A percentile compares a stretch with the other conserved stretches of the same genome.
Evolutionary conservation across 2,797 vertebrate species (phyloP).

Genomic region (Dicrostonyx torquatus): DNA sequence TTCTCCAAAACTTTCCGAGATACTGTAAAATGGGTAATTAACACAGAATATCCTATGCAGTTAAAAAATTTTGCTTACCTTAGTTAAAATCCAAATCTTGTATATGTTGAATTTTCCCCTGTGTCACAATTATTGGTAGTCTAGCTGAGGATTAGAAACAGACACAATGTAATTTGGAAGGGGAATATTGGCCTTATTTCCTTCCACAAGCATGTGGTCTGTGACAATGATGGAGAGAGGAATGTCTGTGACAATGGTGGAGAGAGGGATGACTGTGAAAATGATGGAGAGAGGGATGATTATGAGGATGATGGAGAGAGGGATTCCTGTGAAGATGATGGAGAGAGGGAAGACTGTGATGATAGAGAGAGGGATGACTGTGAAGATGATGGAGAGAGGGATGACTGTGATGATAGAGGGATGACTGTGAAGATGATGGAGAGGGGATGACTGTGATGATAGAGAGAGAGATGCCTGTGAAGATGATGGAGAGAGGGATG

Average conservation of each 20-base stretch:
- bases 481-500: not conserved
- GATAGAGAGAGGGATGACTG: too few relatives aligned
- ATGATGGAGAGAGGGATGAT: not conserved
- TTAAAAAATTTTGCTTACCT: constrained; percentile 50
- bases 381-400: not conserved
- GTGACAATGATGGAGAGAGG: too few relatives aligned
- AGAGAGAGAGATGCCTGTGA: not conserved
- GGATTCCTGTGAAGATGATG: too few relatives aligned
- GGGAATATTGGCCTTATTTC: constrained; percentile 13
- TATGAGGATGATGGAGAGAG: too few relatives aligned
- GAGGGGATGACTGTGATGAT: too few relatives aligned
- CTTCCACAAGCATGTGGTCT: not conserved
- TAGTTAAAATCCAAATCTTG: constrained; percentile 40
- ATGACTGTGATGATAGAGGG: too few relatives aligned
- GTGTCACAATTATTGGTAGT: constrained; percentile 50
- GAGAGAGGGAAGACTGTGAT: too few relatives aligned
- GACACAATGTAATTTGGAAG: constrained; percentile 52
- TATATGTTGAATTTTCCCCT: constrained; percentile 50
- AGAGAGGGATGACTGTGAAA: not conserved
- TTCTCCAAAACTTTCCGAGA: constrained; percentile 10
- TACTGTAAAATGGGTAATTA: constrained; percentile 38
- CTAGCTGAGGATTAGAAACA: constrained; percentile 59
- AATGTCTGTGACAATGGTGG: too few relatives aligned
- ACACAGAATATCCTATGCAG: constrained; percentile 2
- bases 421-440: too few relatives aligned